Evolutionary conservation across 1,140 invertebrate genomes (phyloP), one percentile per base, ranked within the genome.

Genomic region (Idris sp.): DNA sequence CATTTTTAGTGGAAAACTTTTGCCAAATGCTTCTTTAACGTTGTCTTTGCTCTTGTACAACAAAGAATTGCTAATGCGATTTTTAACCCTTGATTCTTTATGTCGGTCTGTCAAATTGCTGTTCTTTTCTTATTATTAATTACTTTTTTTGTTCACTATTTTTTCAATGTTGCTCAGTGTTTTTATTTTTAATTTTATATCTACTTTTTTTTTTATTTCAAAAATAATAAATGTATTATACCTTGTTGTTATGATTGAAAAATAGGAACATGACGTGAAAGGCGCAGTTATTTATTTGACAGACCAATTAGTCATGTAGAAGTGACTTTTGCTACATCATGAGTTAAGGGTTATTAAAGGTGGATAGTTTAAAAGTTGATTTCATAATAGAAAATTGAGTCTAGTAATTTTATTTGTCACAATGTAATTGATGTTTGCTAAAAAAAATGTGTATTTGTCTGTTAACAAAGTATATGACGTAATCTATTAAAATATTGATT

Each of bases 21-120:
- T 69, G 65, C 15, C 73, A 46, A 58, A n/a, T 65, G 73, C 73
- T 75, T 75, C 40, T 71, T 65, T 71, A 65, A 64, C 64, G 59
- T 68, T 62, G 56, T 68, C 49, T 74, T 64, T 61, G 54, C 59
- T 65, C 61, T 59, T 43, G 33, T 49, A 28, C 15, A 9, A 43
- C n/a, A n/a, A n/a, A n/a, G n/a, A 40, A 43, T 25, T 16, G 30
- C 22, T 62, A 35, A 11, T 53, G 14, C 30, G 1, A 36, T 11
- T 54, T n/a, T 51, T 51, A 11, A 71, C 56, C 67, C 67, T 61
- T 61, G 56, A 71, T 62, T 71, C 56, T 61, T 62, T 31, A 31
- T 54, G 22, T 36, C 35, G 38, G 30, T 71, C 48, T 40, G 41
- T 58, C 51, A 56, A 68, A 53, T 43, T 61, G 4, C 8, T 38